Conservation (phyloP, 2,113 vertebrate species). For the Nycticorax nycticorax region DNA sequence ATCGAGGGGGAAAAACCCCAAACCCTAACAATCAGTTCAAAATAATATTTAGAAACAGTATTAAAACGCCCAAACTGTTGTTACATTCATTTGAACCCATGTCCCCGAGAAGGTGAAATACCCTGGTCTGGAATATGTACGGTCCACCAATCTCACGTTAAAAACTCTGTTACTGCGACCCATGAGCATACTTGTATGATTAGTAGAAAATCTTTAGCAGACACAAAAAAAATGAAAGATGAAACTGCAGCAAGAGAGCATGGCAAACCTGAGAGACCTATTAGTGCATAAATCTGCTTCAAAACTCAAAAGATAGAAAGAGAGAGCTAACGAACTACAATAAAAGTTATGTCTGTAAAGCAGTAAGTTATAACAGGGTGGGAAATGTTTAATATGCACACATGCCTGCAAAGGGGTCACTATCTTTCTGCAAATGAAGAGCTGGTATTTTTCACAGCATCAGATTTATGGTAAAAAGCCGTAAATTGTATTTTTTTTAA, state of each 20-base stretch:
- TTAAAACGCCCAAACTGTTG: background rate
- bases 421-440: conserved; percentile 62
- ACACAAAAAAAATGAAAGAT: conserved; percentile 78
- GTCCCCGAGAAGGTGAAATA: background rate
- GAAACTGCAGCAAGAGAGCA: conserved; percentile 81
- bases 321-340: conserved; percentile 79
- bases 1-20: rapidly evolving
- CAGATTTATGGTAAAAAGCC: conserved; percentile 72
- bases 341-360: conserved; percentile 78
- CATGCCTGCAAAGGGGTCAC: conserved; percentile 65
- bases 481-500: conserved; percentile 36
- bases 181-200: conserved; percentile 45
- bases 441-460: conserved; percentile 67
- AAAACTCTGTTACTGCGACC: background rate
- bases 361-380: conserved; percentile 80
- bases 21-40: background rate
- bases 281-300: conserved; percentile 77
- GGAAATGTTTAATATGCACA: conserved; percentile 75
- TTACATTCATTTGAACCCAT: background rate
- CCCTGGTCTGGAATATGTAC: background rate
- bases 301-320: conserved; percentile 74
- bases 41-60: background rate
- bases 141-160: background rate
- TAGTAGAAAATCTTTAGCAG: conserved; percentile 78
- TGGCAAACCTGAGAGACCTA: conserved; percentile 80